A percentile compares a stretch with the other conserved stretches of the same genome.
phyloP scores from a whole-genome alignment of 2,113 vertebrate genomes.

The Brachyistius frenatus region DNA sequence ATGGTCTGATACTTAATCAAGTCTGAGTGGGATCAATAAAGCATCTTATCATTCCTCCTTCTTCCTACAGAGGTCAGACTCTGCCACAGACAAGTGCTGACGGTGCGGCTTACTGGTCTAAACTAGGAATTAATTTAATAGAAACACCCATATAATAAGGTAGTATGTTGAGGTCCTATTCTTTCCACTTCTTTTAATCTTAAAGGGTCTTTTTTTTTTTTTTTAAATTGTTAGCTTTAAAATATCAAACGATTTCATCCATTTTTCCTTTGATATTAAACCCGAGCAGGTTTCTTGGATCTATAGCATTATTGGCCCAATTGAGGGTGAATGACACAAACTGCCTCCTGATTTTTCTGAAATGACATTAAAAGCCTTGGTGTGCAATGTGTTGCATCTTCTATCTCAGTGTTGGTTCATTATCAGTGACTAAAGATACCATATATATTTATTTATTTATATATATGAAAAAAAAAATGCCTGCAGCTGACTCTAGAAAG shows the following conservation, averaged over 20 bases:
- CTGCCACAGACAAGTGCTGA: not conserved
- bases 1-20: not conserved
- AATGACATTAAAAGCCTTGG: slow-evolving; percentile 34
- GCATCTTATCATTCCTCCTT: not conserved
- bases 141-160: too few relatives aligned
- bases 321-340: slow-evolving; percentile 37
- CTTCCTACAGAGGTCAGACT: not conserved
- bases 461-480: slow-evolving; percentile 31
- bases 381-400: slow-evolving; percentile 18
- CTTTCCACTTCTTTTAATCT: not conserved
- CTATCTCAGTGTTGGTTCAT: slow-evolving; percentile 41
- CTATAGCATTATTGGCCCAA: not conserved
- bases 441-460: slow-evolving; percentile 40
- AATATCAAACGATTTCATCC: not conserved
- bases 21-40: not conserved
- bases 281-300: not conserved
- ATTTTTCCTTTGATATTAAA: slow-evolving; percentile 45
- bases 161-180: not conserved
- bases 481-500: slow-evolving; percentile 63
- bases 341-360: slow-evolving; percentile 29
- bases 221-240: not conserved
- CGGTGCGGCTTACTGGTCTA: too few relatives aligned
- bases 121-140: too few relatives aligned
- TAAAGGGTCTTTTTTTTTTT: not conserved
- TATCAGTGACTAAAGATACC: slow-evolving; percentile 58